phyloP scores from a whole-genome alignment of 2,113 vertebrate species.

The Ctenodactylus gundi region DNA sequence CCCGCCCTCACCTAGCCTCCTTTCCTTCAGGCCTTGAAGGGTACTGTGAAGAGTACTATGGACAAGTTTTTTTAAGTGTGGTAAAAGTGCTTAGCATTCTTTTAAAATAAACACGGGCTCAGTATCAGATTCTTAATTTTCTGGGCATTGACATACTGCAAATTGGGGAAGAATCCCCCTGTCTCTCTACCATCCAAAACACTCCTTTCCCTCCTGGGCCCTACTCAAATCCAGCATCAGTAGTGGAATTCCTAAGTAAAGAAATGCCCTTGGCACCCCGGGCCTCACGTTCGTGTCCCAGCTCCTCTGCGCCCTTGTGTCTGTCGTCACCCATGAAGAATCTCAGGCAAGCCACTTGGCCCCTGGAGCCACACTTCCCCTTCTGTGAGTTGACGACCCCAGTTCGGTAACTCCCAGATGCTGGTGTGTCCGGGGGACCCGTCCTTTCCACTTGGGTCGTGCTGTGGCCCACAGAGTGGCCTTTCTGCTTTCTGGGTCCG shows the following conservation, averaged over 20 bases:
- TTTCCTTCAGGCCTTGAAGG: neutral
- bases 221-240: neutral
- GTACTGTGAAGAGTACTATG: neutral
- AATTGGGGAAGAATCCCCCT: too few relatives aligned
- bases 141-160: too few relatives aligned
- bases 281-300: neutral
- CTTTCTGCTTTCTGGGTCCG: neutral
- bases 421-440: neutral
- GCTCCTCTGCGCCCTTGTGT: neutral
- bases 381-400: neutral
- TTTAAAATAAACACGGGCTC: conserved; percentile 37
- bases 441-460: neutral
- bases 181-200: neutral
- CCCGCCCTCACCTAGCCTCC: neutral
- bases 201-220: neutral
- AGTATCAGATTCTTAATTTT: neutral
- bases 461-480: neutral
- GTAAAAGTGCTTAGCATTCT: conserved; percentile 37
- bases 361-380: neutral
- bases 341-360: neutral
- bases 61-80: conserved; percentile 3
- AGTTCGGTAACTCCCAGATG: neutral
- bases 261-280: neutral
- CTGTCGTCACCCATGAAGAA: neutral
- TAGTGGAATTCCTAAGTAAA: neutral